Conservation (phyloP, 1,140 invertebrate species). For the Drosophila prosaltans region DNA sequence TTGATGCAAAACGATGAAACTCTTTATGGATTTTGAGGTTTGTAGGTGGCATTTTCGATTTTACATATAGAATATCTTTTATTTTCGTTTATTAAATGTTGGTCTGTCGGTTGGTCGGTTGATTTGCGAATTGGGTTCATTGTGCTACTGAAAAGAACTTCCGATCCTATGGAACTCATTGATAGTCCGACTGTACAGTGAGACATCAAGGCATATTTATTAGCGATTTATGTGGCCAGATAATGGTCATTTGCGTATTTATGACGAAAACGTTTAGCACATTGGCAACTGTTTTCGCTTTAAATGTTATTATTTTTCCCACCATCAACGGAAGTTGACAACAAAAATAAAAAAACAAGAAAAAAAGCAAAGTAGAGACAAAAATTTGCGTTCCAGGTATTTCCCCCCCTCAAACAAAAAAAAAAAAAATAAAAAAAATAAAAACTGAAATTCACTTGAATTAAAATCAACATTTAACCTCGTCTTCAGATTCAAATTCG, state of each 20-base stretch:
- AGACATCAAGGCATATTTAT: conserved; percentile 54
- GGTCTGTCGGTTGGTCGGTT: conserved; percentile 5
- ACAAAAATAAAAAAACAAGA: conserved; percentile 24
- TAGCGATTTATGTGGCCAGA: conserved; percentile 61
- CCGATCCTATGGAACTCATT: conserved; percentile 60
- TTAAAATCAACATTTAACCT: conserved; percentile 51
- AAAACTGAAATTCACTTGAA: conserved; percentile 61
- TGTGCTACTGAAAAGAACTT: conserved; percentile 54
- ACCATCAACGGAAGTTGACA: conserved; percentile 59
- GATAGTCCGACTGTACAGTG: conserved; percentile 45
- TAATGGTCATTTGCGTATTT: conserved; percentile 68
- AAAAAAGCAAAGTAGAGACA: conserved; percentile 15
- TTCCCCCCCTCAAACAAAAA: conserved; percentile 47
- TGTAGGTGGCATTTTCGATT: conserved; percentile 38
- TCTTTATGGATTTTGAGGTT: conserved; percentile 37
- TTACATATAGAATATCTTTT: conserved; percentile 20
- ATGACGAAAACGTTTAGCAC: conserved; percentile 56
- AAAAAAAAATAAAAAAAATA: conserved; percentile 16
- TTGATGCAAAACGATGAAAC: conserved; percentile 24
- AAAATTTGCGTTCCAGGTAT: conserved; percentile 43
- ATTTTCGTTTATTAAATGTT: conserved; percentile 9
- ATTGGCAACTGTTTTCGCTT: conserved; percentile 56
- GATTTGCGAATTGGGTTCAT: conserved; percentile 43
- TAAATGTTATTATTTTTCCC: conserved; percentile 43
- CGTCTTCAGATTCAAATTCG: conserved; percentile 31